Conservation (phyloP, 53 echinoderm and acorn worm genomes). For the Crossaster papposus region DNA sequence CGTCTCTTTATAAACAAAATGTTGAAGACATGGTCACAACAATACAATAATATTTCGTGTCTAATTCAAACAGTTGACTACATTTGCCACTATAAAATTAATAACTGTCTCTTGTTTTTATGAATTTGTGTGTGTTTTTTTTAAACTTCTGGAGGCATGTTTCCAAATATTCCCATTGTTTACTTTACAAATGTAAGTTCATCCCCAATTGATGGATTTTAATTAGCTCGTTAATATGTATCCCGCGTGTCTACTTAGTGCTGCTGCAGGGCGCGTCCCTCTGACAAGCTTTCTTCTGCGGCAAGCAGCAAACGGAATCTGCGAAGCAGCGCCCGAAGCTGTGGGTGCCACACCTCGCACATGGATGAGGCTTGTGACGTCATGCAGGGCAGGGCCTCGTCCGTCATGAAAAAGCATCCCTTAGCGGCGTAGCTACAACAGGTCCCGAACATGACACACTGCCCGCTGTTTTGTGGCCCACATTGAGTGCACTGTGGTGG, state of each 20-base stretch:
- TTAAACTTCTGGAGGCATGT: not conserved
- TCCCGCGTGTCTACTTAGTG: not conserved
- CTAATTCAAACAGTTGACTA: not conserved
- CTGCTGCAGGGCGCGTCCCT: constrained; percentile 44
- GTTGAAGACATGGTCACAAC: not conserved
- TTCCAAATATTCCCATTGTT: not conserved
- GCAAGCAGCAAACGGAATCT: constrained; percentile 70
- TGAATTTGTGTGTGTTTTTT: not conserved
- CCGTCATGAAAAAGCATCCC: constrained; percentile 69
- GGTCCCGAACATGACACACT: constrained; percentile 78
- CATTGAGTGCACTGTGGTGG: constrained; percentile 67
- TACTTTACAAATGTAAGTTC: not conserved
- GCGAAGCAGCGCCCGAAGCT: constrained; percentile 64
- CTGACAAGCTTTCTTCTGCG: constrained; percentile 70
- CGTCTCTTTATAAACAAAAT: not conserved
- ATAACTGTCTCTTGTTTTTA: not conserved
- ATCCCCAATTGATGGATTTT: not conserved
- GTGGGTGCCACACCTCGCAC: constrained; percentile 58
- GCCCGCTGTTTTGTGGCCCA: constrained; percentile 67
- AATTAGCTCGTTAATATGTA: not conserved
- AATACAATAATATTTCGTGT: constrained; percentile 1
- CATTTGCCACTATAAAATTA: not conserved
- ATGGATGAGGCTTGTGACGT: constrained; percentile 30
- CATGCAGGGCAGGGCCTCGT: constrained; percentile 70
- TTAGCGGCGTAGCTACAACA: constrained; percentile 63